A percentile compares a stretch with the other conserved stretches of the same genome.
Conservation (phyloP, 1,140 invertebrate genomes). For the Diorhabda elongata region DNA sequence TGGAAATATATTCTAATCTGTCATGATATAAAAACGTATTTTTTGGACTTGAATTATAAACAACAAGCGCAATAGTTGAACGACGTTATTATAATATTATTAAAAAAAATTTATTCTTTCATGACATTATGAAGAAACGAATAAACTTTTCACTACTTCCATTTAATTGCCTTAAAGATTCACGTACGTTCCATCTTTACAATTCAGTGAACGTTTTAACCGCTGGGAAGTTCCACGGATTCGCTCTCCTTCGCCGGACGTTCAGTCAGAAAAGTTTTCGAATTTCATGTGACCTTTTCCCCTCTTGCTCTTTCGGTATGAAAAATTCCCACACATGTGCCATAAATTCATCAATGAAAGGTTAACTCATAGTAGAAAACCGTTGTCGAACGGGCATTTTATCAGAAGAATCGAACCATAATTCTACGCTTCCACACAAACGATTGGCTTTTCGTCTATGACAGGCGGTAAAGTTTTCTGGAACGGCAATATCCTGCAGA, state of each 20-base stretch:
- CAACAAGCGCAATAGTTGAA: too few relatives aligned
- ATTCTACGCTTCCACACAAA: slow-evolving; percentile 1
- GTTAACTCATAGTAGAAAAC: slow-evolving; percentile 5
- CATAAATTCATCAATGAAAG: slow-evolving; percentile 13
- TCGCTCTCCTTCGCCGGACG: not conserved
- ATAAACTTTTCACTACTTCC: too few relatives aligned
- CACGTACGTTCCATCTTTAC: not conserved
- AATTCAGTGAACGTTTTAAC: not conserved
- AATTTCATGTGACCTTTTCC: slow-evolving; percentile 1
- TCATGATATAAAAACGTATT: too few relatives aligned
- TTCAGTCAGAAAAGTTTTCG: not conserved
- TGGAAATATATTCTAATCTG: too few relatives aligned
- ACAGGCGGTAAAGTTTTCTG: slow-evolving; percentile 7
- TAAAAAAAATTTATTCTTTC: too few relatives aligned
- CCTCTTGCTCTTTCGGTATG: not conserved
- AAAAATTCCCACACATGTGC: slow-evolving; percentile 6
- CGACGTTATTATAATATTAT: too few relatives aligned
- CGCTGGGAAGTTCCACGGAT: too few relatives aligned
- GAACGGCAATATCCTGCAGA: not conserved
- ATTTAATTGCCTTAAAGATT: too few relatives aligned
- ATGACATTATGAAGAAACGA: too few relatives aligned
- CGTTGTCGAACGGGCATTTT: slow-evolving; percentile 8
- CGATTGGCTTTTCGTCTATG: slow-evolving; percentile 6
- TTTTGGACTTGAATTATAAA: too few relatives aligned
- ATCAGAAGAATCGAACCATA: slow-evolving; percentile 11